Evolutionary conservation across 2,797 vertebrate species (phyloP), one percentile per base, ranked within the genome.

Genomic region (Paguma larvata): DNA sequence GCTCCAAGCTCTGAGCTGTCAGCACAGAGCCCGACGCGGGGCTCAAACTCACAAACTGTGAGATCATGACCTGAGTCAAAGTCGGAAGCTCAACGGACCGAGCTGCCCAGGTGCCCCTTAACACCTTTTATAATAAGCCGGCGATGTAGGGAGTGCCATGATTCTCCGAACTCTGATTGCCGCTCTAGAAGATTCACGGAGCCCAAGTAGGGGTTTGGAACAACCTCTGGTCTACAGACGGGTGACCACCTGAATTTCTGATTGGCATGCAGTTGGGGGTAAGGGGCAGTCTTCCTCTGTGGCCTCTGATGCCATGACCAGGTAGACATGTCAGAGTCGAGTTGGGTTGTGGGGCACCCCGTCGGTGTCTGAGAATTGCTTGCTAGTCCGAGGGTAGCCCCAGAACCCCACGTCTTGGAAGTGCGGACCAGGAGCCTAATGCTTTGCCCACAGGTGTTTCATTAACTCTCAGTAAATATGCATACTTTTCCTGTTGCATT

Each of bases 161-260:
- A 16, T 30, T 2, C 14, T 25, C 14, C 15, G 23, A 13, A 6
- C 13, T 13, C 41, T 9, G 38, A 8, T 25, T 30, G 72, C 44
- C 41, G 1, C 3, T 46, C 3, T 9, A 5, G 25, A 0, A 10
- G 14, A 0, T 30, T 2, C 9, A 1, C 4, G 44, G 3, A 9
- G 7, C 41, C 72, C 14, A 0, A 5, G 41, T 12, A 44, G 27
- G 41, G 30, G 3, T 27, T 30, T 44, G 41, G 9, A 2, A 14
- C 7, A 73, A 9, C 41, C 38, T 73, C 23, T 1, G 1, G 7
- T 44, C 41, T 30, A 27, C 7, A 12, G 11, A 38, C 12, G 1
- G 21, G n/a, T 59, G 51, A 6, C 78, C 8, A 5, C n/a, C 13
- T 27, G 21, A 16, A 27, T 44, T 27, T 30, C 14, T 15, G 4